Conservation (phyloP, 2,888 invertebrate species). For the Drosophila putrida region DNA sequence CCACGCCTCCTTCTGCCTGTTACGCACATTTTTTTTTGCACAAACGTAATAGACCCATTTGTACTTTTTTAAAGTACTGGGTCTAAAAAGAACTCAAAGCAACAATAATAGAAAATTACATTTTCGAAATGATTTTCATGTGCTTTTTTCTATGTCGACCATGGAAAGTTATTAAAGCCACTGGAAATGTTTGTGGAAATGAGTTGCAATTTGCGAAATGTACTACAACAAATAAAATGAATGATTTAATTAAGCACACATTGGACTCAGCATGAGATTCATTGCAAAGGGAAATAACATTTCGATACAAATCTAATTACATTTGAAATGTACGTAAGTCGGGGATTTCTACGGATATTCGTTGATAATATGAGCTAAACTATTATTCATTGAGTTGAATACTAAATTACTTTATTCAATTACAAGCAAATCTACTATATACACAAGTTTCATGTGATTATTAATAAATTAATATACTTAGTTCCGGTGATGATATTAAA, state of each 20-base stretch:
- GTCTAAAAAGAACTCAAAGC: constrained; percentile 19
- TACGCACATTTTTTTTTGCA: too few relatives aligned
- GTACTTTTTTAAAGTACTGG: too few relatives aligned
- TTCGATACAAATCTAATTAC: constrained; percentile 13
- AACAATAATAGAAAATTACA: constrained; percentile 25
- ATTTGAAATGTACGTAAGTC: not conserved
- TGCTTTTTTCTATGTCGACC: constrained; percentile 25
- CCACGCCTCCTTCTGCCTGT: too few relatives aligned
- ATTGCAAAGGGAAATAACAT: constrained; percentile 1
- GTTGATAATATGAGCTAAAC: not conserved
- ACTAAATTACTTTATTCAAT: not conserved
- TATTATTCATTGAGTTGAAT: not conserved
- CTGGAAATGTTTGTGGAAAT: constrained; percentile 66
- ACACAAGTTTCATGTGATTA: too few relatives aligned
- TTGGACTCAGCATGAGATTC: constrained; percentile 30
- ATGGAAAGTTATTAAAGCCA: constrained; percentile 63
- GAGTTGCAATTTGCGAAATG: constrained; percentile 56
- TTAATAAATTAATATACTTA: too few relatives aligned
- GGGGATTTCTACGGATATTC: constrained; percentile 2
- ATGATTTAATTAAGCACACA: constrained; percentile 42
- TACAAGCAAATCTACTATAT: not conserved
- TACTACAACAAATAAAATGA: constrained; percentile 27
- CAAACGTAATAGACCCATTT: too few relatives aligned
- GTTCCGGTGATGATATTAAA: too few relatives aligned
- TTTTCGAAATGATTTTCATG: constrained; percentile 44